Conservation (phyloP, 2,888 invertebrate genomes). For the Lacanobia wlatinum region DNA sequence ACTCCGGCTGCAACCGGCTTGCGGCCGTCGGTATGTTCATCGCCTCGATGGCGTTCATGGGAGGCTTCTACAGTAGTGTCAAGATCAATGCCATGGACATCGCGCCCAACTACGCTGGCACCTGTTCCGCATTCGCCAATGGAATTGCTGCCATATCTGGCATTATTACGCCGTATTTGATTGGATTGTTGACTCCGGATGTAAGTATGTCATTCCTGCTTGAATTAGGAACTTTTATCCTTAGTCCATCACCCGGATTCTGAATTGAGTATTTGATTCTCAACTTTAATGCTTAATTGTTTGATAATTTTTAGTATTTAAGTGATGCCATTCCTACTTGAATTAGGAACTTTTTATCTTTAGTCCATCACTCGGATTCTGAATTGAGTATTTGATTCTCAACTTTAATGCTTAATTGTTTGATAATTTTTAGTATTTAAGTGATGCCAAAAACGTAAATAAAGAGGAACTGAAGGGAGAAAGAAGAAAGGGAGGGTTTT, state of each 20-base stretch:
- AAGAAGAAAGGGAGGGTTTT: too few species aligned
- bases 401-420: too few species aligned
- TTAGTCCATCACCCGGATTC: neutral
- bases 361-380: too few species aligned
- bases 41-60: slow-evolving; percentile 92
- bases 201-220: slow-evolving; percentile 80
- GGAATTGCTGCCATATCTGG: slow-evolving; percentile 92
- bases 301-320: too few species aligned
- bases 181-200: slow-evolving; percentile 91
- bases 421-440: too few species aligned
- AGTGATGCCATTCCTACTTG: too few species aligned
- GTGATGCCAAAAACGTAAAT: too few species aligned
- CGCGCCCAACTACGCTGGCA: slow-evolving; percentile 92
- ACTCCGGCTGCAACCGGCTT: slow-evolving; percentile 90
- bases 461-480: too few species aligned
- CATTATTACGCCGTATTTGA: slow-evolving; percentile 91
- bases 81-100: slow-evolving; percentile 93
- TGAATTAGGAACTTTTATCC: neutral
- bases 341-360: too few species aligned
- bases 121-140: slow-evolving; percentile 92
- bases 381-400: too few species aligned
- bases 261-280: neutral
- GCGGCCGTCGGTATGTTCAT: slow-evolving; percentile 90
- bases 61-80: slow-evolving; percentile 93
- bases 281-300: too few species aligned